These are phyloP conservation scores for Auanema sp. DNA, from an alignment of 2,888 invertebrate species.

Conservation along the genomic window DNA sequence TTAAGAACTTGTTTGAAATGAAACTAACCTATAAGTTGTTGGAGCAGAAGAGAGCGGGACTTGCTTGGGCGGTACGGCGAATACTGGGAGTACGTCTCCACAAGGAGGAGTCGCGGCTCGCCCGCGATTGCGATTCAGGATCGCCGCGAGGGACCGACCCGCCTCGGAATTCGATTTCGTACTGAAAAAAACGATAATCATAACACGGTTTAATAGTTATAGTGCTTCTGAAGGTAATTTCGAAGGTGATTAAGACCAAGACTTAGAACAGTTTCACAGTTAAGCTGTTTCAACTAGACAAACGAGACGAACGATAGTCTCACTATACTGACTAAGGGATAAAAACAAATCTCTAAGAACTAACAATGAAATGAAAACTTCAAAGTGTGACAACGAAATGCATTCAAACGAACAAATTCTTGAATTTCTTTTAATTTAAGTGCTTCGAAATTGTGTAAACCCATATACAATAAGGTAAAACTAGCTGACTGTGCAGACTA, in stretches of 20 bases:
- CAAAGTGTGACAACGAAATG: no score
- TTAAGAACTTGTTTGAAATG: no score
- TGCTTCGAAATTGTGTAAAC: no score
- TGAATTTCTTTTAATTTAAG: no score
- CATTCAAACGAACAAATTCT: no score
- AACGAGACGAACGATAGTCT: no score
- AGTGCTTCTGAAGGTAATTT: constrained; percentile 2
- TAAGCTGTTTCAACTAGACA: no score
- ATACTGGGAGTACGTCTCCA: constrained; percentile 61
- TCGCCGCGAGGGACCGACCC: constrained; percentile 54
- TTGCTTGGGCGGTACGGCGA: constrained; percentile 33
- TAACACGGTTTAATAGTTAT: neutral
- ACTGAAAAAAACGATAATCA: constrained; percentile 61
- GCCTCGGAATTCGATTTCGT: constrained; percentile 68
- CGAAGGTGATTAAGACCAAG: no score
- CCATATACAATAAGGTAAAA: neutral
- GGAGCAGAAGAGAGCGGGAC: constrained; percentile 40
- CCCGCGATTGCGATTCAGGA: constrained; percentile 42
- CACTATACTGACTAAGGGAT: no score
- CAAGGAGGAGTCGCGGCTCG: constrained; percentile 31
- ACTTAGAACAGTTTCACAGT: no score
- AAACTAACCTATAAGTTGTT: constrained; percentile 32
- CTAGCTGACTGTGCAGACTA: neutral
- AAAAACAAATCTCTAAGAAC: no score
- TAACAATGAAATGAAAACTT: no score